These are phyloP conservation scores for Plodia interpunctella DNA, from an alignment of 1,140 invertebrate species.

Conservation along the genomic window DNA sequence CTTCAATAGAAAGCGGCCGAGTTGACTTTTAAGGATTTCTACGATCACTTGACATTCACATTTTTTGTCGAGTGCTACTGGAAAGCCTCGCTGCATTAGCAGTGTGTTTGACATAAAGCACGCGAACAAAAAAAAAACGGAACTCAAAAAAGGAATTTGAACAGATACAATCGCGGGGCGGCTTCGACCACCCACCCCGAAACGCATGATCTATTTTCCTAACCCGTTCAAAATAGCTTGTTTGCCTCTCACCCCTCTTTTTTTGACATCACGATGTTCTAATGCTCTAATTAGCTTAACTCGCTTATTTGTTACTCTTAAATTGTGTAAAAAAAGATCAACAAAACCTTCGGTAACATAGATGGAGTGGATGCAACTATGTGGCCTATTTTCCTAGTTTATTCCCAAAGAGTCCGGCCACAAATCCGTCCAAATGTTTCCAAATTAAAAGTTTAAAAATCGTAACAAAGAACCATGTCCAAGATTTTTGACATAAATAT, in stretches of 20 bases:
- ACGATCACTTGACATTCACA: slow-evolving; percentile 1
- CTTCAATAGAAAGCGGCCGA: slow-evolving; percentile 8
- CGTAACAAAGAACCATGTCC: slow-evolving; percentile 19
- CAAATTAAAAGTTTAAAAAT: slow-evolving; percentile 11
- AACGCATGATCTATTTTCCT: slow-evolving; percentile 35
- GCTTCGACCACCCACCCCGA: slow-evolving; percentile 44
- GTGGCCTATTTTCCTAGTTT: too few relatives aligned
- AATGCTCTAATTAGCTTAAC: slow-evolving; percentile 34
- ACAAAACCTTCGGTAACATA: slow-evolving; percentile 1
- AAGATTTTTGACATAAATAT: slow-evolving; percentile 55
- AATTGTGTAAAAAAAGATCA: background rate
- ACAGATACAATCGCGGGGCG: slow-evolving; percentile 43
- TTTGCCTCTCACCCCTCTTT: background rate
- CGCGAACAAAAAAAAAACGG: slow-evolving; percentile 36
- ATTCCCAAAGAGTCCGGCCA: too few relatives aligned
- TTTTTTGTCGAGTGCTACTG: slow-evolving; percentile 11
- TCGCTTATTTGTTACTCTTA: slow-evolving; percentile 18
- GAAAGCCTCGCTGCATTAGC: slow-evolving; percentile 23
- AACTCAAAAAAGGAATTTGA: slow-evolving; percentile 45
- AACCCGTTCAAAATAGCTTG: slow-evolving; percentile 6
- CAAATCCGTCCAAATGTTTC: too few relatives aligned
- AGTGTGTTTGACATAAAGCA: slow-evolving; percentile 29
- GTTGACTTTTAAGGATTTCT: background rate
- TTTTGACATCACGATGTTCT: slow-evolving; percentile 30
- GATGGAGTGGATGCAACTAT: too few relatives aligned